A percentile compares a stretch with the other conserved stretches of the same genome.
These are phyloP conservation scores for Auanema sp. DNA, from an alignment of 2,888 invertebrate genomes.

Conservation along the genomic window DNA sequence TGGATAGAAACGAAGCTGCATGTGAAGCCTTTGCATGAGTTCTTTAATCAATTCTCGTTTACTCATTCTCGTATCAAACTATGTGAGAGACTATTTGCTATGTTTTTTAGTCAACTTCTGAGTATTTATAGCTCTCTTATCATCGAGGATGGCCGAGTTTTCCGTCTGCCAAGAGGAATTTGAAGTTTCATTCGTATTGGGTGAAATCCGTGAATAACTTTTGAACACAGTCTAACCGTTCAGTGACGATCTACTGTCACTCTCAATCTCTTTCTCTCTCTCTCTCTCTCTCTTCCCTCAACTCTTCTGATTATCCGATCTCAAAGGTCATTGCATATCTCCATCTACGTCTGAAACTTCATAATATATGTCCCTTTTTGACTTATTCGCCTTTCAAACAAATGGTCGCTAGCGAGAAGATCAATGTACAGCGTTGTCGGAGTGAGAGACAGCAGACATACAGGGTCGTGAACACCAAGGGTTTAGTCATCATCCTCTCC, in stretches of 20 bases:
- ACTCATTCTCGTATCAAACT: conserved; percentile 17
- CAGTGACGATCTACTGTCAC: not conserved
- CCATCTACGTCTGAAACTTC: not conserved
- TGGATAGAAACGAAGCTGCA: conserved; percentile 6
- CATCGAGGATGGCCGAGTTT: conserved; percentile 13
- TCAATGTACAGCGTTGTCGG: not conserved
- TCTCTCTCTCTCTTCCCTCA: conserved; percentile 9
- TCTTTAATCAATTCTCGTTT: conserved; percentile 16
- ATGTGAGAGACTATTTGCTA: conserved; percentile 1
- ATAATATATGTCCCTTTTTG: not conserved
- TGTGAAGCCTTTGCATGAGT: conserved; percentile 17
- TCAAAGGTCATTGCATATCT: not conserved
- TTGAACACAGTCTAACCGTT: not conserved
- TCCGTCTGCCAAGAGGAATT: conserved; percentile 18
- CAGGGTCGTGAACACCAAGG: not conserved
- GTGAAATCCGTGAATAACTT: conserved; percentile 12
- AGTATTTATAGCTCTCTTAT: conserved; percentile 15
- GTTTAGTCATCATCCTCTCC: conserved; percentile 3
- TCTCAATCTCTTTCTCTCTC: conserved; percentile 1
- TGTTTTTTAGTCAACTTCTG: no score
- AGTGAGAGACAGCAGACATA: not conserved
- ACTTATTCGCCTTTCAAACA: not conserved
- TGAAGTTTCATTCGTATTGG: conserved; percentile 20
- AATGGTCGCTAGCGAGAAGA: not conserved
- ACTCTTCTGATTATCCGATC: not conserved